Evolutionary conservation across 2,113 vertebrate genomes (phyloP).

Genomic region (Macquaria ambigua): DNA sequence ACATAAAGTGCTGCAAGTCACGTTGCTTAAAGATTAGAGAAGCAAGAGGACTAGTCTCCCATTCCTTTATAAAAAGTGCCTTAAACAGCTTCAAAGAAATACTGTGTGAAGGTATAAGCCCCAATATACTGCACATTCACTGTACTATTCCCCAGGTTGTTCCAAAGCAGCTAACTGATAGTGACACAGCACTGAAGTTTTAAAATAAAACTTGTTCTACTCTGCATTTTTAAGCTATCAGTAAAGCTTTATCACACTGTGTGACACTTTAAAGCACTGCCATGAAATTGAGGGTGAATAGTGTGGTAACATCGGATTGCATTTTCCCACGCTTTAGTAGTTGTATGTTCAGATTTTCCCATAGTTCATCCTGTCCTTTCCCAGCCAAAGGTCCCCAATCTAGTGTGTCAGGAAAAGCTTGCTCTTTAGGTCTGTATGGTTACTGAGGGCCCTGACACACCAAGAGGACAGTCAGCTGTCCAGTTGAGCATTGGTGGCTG

Average conservation of each 20-base stretch:
- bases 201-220: neutral
- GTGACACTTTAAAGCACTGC: conserved; percentile 58
- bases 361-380: conserved; percentile 57
- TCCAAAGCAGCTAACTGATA: neutral
- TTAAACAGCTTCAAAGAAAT: neutral
- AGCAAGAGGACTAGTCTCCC: neutral
- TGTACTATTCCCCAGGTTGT: neutral
- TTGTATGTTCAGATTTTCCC: conserved; percentile 66
- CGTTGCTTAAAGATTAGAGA: conserved; percentile 9
- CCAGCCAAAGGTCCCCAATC: conserved; percentile 54
- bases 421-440: conserved; percentile 18
- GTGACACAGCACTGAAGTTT: neutral
- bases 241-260: conserved; percentile 48
- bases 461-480: conserved; percentile 1
- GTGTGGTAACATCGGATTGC: conserved; percentile 52
- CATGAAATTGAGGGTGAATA: conserved; percentile 70
- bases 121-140: neutral
- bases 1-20: neutral
- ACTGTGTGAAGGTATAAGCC: neutral
- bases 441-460: conserved; percentile 1
- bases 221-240: conserved; percentile 20
- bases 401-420: conserved; percentile 43
- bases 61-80: neutral
- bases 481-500: neutral
- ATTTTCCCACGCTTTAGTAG: conserved; percentile 68